Percentiles rank a stretch among this genome's conserved stretches.
Conservation (phyloP, 1,140 invertebrate genomes). For the Aphaenogaster ashmeadi region DNA sequence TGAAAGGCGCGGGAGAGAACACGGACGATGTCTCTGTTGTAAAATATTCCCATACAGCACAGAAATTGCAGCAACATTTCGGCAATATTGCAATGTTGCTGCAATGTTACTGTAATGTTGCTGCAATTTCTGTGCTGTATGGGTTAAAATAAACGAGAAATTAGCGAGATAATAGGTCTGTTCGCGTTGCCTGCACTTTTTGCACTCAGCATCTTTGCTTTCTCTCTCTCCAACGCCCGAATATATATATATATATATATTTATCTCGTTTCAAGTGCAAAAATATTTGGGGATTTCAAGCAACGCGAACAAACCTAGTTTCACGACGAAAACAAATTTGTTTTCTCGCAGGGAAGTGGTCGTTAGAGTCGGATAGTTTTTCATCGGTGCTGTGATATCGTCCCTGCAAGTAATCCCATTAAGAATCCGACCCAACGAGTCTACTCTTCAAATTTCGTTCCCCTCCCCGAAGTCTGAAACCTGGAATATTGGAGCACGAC, state of each 20-base stretch:
- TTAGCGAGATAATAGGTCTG: background rate
- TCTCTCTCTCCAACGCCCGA: too few species aligned
- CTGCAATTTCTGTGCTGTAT: too few species aligned
- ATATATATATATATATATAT: too few species aligned
- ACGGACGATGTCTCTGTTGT: background rate
- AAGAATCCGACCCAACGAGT: background rate
- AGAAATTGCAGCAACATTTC: too few species aligned
- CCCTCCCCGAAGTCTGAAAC: background rate
- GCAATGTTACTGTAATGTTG: too few species aligned
- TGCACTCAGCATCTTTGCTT: too few species aligned
- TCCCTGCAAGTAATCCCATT: background rate
- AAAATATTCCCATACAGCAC: background rate
- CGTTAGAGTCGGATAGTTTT: background rate
- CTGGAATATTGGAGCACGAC: constrained; percentile 60
- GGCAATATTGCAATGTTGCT: too few species aligned
- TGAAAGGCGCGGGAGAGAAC: background rate
- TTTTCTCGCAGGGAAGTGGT: background rate
- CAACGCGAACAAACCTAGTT: background rate
- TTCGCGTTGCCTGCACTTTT: too few species aligned
- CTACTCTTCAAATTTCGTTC: background rate
- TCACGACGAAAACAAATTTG: background rate
- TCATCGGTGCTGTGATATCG: background rate
- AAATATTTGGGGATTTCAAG: too few species aligned
- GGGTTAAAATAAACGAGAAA: background rate
- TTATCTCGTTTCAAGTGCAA: too few species aligned